Evolutionary conservation across 1,140 invertebrate genomes (phyloP).

Genomic region (Caenorhabditis inopinata): DNA sequence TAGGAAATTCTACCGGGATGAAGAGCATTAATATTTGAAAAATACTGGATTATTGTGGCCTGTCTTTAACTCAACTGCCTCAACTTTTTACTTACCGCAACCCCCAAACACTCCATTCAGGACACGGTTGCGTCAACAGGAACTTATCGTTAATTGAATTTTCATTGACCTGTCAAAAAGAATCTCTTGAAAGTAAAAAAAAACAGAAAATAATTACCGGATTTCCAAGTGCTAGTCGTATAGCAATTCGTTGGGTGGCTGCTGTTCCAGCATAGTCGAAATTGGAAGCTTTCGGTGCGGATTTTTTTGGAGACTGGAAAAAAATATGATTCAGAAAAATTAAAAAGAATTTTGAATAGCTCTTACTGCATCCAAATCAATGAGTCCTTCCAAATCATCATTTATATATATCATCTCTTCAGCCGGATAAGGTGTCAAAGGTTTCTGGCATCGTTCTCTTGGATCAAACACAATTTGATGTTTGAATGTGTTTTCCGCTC

Average conservation of each 20-base stretch:
- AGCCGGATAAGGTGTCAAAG: slow-evolving; percentile 48
- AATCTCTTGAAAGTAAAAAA: no score
- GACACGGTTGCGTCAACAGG: slow-evolving; percentile 15
- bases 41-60: no score
- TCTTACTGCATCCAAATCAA: not conserved
- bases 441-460: slow-evolving; percentile 43
- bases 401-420: not conserved
- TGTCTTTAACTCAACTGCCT: no score
- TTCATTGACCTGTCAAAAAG: not conserved
- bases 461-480: slow-evolving; percentile 54
- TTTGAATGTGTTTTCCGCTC: slow-evolving; percentile 51
- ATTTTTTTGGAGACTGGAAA: not conserved
- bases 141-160: slow-evolving; percentile 39
- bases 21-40: no score
- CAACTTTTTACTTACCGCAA: not conserved
- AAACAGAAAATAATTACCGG: not conserved
- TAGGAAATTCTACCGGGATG: no score
- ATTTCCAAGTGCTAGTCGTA: slow-evolving; percentile 43
- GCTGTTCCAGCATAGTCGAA: slow-evolving; percentile 27
- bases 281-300: not conserved
- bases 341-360: not conserved
- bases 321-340: not conserved
- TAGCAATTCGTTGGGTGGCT: not conserved
- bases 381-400: not conserved
- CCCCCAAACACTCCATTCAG: slow-evolving; percentile 48